These are phyloP conservation scores for Agriopis marginaria DNA, from an alignment of 2,888 invertebrate genomes.

Conservation along the genomic window DNA sequence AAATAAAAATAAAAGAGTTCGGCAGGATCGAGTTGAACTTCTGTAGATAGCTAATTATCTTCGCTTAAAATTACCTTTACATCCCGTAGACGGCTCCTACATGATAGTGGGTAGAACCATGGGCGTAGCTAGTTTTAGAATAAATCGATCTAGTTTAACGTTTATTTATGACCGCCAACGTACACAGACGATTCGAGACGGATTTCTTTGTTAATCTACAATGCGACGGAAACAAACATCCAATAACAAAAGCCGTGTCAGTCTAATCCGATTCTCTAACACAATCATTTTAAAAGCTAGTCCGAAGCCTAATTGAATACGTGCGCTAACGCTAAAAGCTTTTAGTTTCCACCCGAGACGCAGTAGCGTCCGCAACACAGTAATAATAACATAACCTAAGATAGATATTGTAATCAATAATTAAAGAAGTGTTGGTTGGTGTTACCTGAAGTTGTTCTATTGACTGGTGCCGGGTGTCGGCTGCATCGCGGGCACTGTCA, in stretches of 20 bases:
- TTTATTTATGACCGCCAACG: slow-evolving; percentile 17
- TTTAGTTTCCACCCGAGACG: slow-evolving; percentile 11
- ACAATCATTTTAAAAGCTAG: slow-evolving; percentile 25
- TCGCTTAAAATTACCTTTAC: not conserved
- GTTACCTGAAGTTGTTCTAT: slow-evolving; percentile 69
- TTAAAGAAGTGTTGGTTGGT: slow-evolving; percentile 17
- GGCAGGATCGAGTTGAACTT: too few species aligned
- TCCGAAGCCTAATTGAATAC: slow-evolving; percentile 22
- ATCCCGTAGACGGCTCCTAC: not conserved
- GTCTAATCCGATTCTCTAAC: slow-evolving; percentile 3
- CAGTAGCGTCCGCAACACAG: slow-evolving; percentile 15
- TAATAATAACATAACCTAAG: not conserved
- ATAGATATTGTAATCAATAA: not conserved
- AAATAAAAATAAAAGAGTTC: too few species aligned
- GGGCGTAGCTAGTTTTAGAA: slow-evolving; percentile 4
- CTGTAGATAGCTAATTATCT: not conserved
- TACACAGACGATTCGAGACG: not conserved
- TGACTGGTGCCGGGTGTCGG: slow-evolving; percentile 68
- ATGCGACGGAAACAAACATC: not conserved
- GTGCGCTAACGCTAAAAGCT: slow-evolving; percentile 24
- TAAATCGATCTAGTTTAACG: slow-evolving; percentile 27
- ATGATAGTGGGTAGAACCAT: not conserved
- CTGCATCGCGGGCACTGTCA: slow-evolving; percentile 62
- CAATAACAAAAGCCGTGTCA: slow-evolving; percentile 1
- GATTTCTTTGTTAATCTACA: slow-evolving; percentile 9